Evolutionary conservation across 1,140 invertebrate genomes (phyloP), one percentile per base, ranked within the genome.

Genomic region (Drepana arcuata): DNA sequence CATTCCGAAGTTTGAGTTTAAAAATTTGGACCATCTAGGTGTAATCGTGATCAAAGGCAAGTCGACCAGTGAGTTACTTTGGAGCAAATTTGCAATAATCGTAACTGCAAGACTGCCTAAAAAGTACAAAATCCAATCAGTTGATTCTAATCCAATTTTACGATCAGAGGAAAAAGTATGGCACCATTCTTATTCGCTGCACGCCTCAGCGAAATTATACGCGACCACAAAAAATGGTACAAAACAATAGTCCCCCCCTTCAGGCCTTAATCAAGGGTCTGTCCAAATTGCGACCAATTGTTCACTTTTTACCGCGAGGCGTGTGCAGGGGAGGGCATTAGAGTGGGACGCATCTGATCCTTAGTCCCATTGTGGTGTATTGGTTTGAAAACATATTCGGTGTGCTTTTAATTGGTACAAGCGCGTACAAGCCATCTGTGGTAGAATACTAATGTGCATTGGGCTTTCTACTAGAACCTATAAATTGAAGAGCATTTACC

Each of bases 231-330:
- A 66, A 69, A 60, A 67, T 43, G 57, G 59, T 40, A 37, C 60
- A 66, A 79, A 75, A 75, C 63, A 75, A 72, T 66, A 54, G 61
- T 58, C 44, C 55, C 38, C 37, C 48, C 66, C 61, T 59, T 56
- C 61, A 45, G 51, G 54, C 46, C 64, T 62, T 72, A 73, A 81
- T 81, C 72, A 77, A 68, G 63, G 51, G 46, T 46, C 56, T 67
- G 69, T 56, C 67, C 78, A 82, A 81, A 82, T 82, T 79, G 78
- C 78, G 75, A 69, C 65, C 78, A 77, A 82, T 82, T 79, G 78
- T 82, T 79, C 78, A 75, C 62, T 82, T 79, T 82, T 82, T 78
- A 82, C 66, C 63, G 44, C 60, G 41, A 71, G 55, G 49, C 57
- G 56, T 70, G 63, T 71, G 64, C 65, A 63, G 56, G 67, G 67